These are phyloP conservation scores for Microcebus ravelobensis DNA, from an alignment of 2,113 vertebrate genomes.

Conservation along the genomic window DNA sequence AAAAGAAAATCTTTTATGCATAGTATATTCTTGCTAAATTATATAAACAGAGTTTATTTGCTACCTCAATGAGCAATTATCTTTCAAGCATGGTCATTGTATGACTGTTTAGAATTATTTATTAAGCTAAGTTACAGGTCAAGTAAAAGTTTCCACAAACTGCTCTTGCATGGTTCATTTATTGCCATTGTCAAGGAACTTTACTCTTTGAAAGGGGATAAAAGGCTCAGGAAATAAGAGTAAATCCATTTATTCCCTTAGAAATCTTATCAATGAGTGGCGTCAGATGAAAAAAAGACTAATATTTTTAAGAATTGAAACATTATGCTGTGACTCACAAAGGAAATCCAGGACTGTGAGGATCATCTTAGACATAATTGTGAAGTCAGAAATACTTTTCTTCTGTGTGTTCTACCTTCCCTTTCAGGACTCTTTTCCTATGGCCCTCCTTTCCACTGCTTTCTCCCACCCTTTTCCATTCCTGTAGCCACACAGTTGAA, in stretches of 20 bases:
- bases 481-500: neutral
- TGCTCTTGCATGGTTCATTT: constrained; percentile 64
- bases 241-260: constrained; percentile 70
- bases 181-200: constrained; percentile 58
- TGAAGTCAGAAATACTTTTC: neutral
- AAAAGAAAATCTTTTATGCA: neutral
- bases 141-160: constrained; percentile 72
- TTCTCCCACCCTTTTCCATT: neutral
- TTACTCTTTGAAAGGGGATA: constrained; percentile 72
- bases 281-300: constrained; percentile 67
- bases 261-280: constrained; percentile 72
- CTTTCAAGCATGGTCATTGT: constrained; percentile 53
- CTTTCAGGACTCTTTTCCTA: neutral
- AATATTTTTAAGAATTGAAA: constrained; percentile 73
- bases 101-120: constrained; percentile 71
- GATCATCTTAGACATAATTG: neutral
- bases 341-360: constrained; percentile 25
- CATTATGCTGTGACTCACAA: constrained; percentile 65
- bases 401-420: neutral
- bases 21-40: constrained; percentile 36
- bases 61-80: constrained; percentile 57
- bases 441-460: neutral
- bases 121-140: constrained; percentile 67
- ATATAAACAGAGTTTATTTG: constrained; percentile 37
- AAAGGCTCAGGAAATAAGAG: constrained; percentile 78